These are phyloP conservation scores for Hoplodrina ambigua DNA, from an alignment of 2,888 invertebrate species.

Conservation along the genomic window DNA sequence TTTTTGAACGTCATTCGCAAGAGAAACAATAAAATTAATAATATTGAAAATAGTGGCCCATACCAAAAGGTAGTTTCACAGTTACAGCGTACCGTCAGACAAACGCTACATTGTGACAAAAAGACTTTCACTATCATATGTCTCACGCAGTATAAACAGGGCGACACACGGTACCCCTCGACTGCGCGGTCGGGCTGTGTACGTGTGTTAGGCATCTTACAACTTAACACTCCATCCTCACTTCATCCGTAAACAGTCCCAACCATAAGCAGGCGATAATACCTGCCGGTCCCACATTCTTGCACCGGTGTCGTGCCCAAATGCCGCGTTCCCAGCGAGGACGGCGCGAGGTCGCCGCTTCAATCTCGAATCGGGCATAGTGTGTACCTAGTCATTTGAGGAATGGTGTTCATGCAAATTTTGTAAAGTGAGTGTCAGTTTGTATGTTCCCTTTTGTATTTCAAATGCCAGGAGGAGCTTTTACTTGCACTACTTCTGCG, in stretches of 20 bases:
- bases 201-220: no score
- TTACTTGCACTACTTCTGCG: no score
- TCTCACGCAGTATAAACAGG: no score
- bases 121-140: no score
- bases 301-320: conserved; percentile 44
- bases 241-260: not conserved
- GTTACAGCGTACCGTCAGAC: no score
- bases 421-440: not conserved
- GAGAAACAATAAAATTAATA: no score
- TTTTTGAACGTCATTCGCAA: no score
- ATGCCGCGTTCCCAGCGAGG: conserved; percentile 63
- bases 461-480: not conserved
- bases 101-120: no score
- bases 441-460: not conserved
- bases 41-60: no score
- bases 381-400: conserved; percentile 9
- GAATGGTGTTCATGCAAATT: not conserved
- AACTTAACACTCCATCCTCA: conserved; percentile 15
- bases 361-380: conserved; percentile 22
- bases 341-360: conserved; percentile 59
- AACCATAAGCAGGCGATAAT: conserved; percentile 11
- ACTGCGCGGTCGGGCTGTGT: no score
- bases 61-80: no score
- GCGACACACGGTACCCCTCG: no score
- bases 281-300: conserved; percentile 59